Base-by-base conservation (phyloP, 1,140 invertebrate genomes). In the Pseudachorutes palmiensis region DNA sequence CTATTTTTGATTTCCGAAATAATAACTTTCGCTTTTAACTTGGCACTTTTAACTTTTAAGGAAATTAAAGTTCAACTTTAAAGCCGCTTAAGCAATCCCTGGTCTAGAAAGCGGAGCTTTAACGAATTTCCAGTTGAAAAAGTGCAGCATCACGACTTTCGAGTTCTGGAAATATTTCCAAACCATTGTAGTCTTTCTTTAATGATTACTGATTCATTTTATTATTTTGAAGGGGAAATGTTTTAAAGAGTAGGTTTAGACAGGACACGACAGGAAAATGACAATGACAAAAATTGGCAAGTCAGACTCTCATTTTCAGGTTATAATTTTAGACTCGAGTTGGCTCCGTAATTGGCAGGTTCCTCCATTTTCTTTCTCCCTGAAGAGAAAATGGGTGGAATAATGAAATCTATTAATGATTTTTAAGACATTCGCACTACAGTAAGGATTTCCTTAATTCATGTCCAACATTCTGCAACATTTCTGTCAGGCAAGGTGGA, bases 401-500 rank as follows among this genome's bases (percentile, higher is more conserved):
- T 55, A 55, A 12, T 55, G 51, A 26, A 41, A 55, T 55, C 51
- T 26, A 55, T 55, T 55, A 55, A 55, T 55, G 51, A 55, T 55
- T 55, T 55, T 55, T 55, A 16, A 55, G 24, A 14, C 12, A 55
- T 22, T n/a, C n/a, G n/a, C n/a, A n/a, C n/a, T n/a, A n/a, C n/a
- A n/a, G n/a, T n/a, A n/a, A n/a, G n/a, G n/a, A n/a, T 55, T 55
- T 55, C 51, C 24, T 55, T 45, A 19, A 45, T 12, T 12, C 9
- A 45, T 9, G 36, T 45, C 9, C 9, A 45, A 19, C 9, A 45
- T 45, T 45, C 9, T 45, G 36, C 36, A n/a, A n/a, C n/a, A n/a
- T n/a, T n/a, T n/a, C n/a, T n/a, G n/a, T n/a, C n/a, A n/a, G n/a
- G n/a, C 58, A 61, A 70, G 69, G 69, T 70, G 69, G 69, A 70